phyloP scores from a whole-genome alignment of 2,113 vertebrate genomes.

The Dipodomys ordii region DNA sequence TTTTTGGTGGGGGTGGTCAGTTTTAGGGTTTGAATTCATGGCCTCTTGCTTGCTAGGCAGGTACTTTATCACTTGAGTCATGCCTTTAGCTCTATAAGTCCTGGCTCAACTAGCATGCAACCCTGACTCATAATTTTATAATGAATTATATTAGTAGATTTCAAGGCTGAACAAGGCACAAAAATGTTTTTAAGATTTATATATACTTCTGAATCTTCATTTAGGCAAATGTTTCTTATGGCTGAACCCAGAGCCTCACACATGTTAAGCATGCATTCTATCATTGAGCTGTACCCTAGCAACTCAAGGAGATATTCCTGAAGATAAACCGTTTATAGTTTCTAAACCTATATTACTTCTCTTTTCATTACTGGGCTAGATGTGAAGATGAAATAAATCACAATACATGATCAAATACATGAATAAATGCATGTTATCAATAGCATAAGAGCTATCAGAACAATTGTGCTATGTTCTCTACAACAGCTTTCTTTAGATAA shows the following conservation, averaged over 20 bases:
- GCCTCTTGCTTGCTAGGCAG: too few relatives aligned
- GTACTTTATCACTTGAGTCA: too few relatives aligned
- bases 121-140: neutral
- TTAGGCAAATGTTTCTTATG: neutral
- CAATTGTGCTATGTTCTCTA: neutral
- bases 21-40: neutral
- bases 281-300: neutral
- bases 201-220: neutral
- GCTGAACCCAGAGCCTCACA: neutral
- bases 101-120: neutral
- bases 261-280: neutral
- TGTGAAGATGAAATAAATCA: neutral
- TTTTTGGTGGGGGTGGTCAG: neutral
- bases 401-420: constrained; percentile 5
- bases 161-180: constrained; percentile 2
- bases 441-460: neutral
- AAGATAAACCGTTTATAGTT: neutral
- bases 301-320: neutral
- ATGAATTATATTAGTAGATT: constrained; percentile 20
- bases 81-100: too few relatives aligned
- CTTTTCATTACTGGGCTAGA: neutral
- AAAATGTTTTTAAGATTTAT: neutral
- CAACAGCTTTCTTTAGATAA: neutral
- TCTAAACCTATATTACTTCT: neutral
- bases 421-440: constrained; percentile 2